Conservation (phyloP, 2,797 vertebrate genomes). For the Arctocebus calabarensis region DNA sequence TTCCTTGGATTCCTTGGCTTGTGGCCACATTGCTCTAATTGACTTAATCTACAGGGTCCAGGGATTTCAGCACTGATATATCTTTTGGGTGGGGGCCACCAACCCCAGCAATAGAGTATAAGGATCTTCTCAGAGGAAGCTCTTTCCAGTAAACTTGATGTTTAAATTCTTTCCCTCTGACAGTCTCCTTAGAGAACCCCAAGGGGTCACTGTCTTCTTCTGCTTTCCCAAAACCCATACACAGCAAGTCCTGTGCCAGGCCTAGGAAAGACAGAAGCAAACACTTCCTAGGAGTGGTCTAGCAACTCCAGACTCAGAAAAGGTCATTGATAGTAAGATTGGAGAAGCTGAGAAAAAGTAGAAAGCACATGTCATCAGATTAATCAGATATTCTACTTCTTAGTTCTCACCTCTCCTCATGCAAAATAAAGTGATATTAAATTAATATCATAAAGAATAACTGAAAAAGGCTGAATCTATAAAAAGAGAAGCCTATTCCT, state of each 20-base stretch:
- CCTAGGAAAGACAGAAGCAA: not conserved
- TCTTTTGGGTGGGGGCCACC: not conserved
- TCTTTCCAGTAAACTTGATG: not conserved
- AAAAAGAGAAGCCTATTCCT: not conserved
- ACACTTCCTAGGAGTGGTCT: not conserved
- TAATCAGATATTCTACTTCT: not conserved
- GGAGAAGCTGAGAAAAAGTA: not conserved
- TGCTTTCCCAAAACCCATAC: accelerated
- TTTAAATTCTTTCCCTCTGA: not conserved
- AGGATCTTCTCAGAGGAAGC: not conserved
- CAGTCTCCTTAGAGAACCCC: not conserved
- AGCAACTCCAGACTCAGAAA: not conserved
- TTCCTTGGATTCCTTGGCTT: not conserved
- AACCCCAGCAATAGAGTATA: not conserved
- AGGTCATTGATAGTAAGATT: not conserved
- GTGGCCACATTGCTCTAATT: not conserved
- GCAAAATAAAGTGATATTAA: not conserved
- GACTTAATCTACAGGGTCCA: not conserved
- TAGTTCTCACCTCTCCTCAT: not conserved
- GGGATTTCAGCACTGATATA: not conserved
- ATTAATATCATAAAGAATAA: not conserved
- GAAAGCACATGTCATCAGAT: not conserved
- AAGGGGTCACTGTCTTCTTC: not conserved
- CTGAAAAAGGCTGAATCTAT: not conserved
- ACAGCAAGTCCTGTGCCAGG: not conserved